A percentile compares a stretch with the other conserved stretches of the same genome.
Evolutionary conservation across 2,888 invertebrate species (phyloP).

Genomic region (Hyalella azteca): DNA sequence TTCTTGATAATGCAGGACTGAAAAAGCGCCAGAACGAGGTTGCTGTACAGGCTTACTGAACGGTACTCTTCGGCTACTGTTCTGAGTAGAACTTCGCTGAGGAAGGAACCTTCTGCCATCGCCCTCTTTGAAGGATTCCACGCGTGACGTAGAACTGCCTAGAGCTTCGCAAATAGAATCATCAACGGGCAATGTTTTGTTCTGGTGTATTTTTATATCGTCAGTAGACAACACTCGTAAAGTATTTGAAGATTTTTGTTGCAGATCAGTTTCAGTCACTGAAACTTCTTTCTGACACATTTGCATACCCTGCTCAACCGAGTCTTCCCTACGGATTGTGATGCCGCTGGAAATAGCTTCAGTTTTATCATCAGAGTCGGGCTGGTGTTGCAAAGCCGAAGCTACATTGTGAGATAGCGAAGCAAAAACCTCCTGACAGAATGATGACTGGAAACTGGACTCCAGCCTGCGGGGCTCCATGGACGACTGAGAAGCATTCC

Average conservation of each 20-base stretch:
- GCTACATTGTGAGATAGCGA: not conserved
- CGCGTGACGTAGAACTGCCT: not conserved
- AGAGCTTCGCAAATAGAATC: not conserved
- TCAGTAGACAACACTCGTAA: not conserved
- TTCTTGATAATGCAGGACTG: not conserved
- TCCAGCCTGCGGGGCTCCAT: not conserved
- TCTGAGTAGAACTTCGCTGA: not conserved
- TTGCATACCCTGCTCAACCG: not conserved
- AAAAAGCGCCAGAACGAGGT: no score
- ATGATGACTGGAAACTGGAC: not conserved
- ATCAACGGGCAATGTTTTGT: not conserved
- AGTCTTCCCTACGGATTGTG: not conserved
- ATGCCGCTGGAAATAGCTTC: not conserved
- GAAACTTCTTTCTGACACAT: not conserved
- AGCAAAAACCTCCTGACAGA: constrained; percentile 5
- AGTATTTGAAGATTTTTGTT: not conserved
- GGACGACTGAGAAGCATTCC: not conserved
- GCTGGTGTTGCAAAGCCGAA: not conserved
- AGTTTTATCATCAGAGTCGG: not conserved
- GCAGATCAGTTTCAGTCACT: not conserved
- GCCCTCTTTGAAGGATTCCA: not conserved
- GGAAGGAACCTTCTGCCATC: constrained; percentile 4
- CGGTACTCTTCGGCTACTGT: not conserved
- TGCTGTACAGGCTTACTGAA: not conserved
- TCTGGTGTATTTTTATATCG: not conserved